These are phyloP conservation scores for Mesorhabditis belari DNA, from an alignment of 2,888 invertebrate genomes.

Conservation along the genomic window DNA sequence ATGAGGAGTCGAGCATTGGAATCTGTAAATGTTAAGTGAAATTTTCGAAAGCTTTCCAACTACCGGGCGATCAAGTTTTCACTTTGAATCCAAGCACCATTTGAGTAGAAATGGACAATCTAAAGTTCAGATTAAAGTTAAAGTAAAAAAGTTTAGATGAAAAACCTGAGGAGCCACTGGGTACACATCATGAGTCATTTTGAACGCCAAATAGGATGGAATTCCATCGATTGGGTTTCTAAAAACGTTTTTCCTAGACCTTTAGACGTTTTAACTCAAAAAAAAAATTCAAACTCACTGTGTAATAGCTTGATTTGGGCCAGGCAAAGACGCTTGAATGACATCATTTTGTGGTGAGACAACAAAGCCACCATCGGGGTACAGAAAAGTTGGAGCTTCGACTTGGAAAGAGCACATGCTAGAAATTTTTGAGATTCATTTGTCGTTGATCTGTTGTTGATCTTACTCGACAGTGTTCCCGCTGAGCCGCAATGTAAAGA, in stretches of 20 bases:
- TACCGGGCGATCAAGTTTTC: slow-evolving; percentile 15
- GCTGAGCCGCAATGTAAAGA: slow-evolving; percentile 13
- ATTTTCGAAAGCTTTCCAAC: too few relatives aligned
- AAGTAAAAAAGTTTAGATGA: too few relatives aligned
- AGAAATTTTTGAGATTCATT: neutral
- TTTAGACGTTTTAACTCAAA: too few relatives aligned
- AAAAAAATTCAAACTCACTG: too few relatives aligned
- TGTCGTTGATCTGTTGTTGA: slow-evolving; percentile 4
- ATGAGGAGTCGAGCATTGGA: slow-evolving; percentile 29
- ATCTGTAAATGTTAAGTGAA: too few relatives aligned
- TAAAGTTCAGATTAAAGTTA: too few relatives aligned
- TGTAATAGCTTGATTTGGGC: slow-evolving; percentile 21
- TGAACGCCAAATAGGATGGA: slow-evolving; percentile 20
- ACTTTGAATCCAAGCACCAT: slow-evolving; percentile 10
- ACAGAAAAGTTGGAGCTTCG: slow-evolving; percentile 18
- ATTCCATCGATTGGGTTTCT: slow-evolving; percentile 3
- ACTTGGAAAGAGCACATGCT: slow-evolving; percentile 25
- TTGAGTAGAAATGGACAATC: slow-evolving; percentile 17
- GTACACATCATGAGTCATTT: slow-evolving; percentile 16
- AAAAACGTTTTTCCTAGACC: slow-evolving; percentile 4
- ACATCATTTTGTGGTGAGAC: slow-evolving; percentile 24
- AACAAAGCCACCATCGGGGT: slow-evolving; percentile 39
- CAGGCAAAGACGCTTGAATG: slow-evolving; percentile 13
- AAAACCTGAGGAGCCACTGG: slow-evolving; percentile 16
- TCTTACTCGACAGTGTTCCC: slow-evolving; percentile 12